Conservation (phyloP, 2,113 vertebrate genomes). For the Eulemur macaco region DNA sequence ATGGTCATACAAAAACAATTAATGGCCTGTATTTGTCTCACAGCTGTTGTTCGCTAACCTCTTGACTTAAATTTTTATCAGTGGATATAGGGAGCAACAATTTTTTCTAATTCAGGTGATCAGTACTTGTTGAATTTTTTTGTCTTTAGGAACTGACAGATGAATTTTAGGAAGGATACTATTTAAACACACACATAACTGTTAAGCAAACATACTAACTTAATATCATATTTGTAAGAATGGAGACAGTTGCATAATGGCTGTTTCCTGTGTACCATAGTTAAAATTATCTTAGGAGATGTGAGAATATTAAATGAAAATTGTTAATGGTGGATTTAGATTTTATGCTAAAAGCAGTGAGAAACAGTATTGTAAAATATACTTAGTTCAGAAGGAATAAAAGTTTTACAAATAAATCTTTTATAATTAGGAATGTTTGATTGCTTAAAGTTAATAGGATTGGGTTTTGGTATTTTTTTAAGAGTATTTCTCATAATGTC, state of each 20-base stretch:
- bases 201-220: slow-evolving; percentile 46
- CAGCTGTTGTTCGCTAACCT: neutral
- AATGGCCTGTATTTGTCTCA: neutral
- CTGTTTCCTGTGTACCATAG: neutral
- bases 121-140: slow-evolving; percentile 57
- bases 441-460: neutral
- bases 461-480: neutral
- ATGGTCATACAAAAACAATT: neutral
- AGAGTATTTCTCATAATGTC: neutral
- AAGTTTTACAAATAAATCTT: neutral
- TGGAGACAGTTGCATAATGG: neutral
- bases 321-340: neutral
- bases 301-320: neutral
- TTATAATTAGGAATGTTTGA: neutral
- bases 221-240: neutral
- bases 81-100: neutral
- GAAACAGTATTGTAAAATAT: neutral
- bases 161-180: slow-evolving; percentile 63
- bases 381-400: neutral
- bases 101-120: neutral
- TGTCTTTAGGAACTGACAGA: slow-evolving; percentile 50
- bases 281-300: neutral
- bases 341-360: neutral
- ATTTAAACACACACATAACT: slow-evolving; percentile 40
- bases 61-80: neutral